These are phyloP conservation scores for Knipowitschia caucasica DNA, from an alignment of 2,797 vertebrate genomes.

Conservation along the genomic window DNA sequence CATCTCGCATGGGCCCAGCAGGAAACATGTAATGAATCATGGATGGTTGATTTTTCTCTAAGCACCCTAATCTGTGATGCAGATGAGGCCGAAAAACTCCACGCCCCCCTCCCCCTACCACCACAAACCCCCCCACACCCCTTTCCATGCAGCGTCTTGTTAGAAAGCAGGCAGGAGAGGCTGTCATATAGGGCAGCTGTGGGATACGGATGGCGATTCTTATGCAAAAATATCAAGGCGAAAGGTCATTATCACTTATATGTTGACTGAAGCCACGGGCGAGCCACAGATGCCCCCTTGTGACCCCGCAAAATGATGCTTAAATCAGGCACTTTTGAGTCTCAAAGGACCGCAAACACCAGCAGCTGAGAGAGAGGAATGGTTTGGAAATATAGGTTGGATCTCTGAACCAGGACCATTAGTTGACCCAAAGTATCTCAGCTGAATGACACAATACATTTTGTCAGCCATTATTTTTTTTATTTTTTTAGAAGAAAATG, in stretches of 20 bases:
- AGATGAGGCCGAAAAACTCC: constrained; percentile 78
- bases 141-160: constrained; percentile 68
- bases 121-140: constrained; percentile 27
- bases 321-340: constrained; percentile 34
- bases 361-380: no score
- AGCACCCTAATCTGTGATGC: constrained; percentile 90
- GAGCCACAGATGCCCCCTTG: constrained; percentile 64
- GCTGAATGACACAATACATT: no score
- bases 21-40: constrained; percentile 94
- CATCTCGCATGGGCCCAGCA: constrained; percentile 80
- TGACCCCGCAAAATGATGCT: constrained; percentile 71
- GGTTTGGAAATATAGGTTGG: no score
- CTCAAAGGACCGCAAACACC: no score
- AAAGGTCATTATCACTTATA: constrained; percentile 84
- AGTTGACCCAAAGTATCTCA: no score
- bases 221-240: constrained; percentile 77
- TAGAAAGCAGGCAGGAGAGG: constrained; percentile 66
- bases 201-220: constrained; percentile 78
- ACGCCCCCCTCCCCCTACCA: constrained; percentile 31
- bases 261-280: constrained; percentile 79
- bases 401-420: no score
- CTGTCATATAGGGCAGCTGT: constrained; percentile 51
- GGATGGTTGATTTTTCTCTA: constrained; percentile 86
- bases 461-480: no score
- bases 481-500: no score